Percentiles rank a stretch among this genome's conserved stretches.
Evolutionary conservation across 2,797 vertebrate species (phyloP).

Genomic region (Ibycter americanus): DNA sequence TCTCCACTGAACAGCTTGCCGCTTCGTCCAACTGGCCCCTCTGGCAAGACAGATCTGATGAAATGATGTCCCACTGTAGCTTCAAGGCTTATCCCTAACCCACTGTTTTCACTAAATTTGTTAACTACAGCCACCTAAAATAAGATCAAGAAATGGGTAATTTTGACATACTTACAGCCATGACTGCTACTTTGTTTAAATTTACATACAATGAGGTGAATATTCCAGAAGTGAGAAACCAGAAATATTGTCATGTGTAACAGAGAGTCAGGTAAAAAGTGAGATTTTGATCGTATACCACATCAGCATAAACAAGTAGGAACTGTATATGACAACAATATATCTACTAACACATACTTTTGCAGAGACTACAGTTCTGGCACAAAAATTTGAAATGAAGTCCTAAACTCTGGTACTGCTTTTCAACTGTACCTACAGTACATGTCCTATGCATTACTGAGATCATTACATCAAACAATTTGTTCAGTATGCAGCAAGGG

Average conservation of each 20-base stretch:
- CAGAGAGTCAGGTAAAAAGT: neutral
- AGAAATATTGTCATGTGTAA: neutral
- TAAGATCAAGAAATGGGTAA: neutral
- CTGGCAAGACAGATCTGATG: slow-evolving; percentile 92
- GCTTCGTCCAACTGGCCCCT: slow-evolving; percentile 92
- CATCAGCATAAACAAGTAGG: neutral
- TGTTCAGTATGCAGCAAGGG: neutral
- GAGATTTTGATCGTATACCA: neutral
- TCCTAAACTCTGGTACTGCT: neutral
- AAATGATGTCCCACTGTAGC: slow-evolving; percentile 91
- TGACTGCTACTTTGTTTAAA: neutral
- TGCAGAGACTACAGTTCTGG: neutral
- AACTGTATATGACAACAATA: neutral
- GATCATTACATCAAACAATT: neutral
- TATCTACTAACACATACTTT: neutral
- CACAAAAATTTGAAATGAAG: neutral
- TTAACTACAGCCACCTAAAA: slow-evolving; percentile 90
- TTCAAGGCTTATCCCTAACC: slow-evolving; percentile 95
- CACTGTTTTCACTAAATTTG: slow-evolving; percentile 94
- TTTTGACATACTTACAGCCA: neutral
- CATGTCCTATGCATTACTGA: neutral
- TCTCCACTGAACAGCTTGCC: slow-evolving; percentile 93
- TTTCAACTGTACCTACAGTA: neutral
- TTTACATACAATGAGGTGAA: neutral
- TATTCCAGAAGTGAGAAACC: neutral